Evolutionary conservation across 2,797 vertebrate genomes (phyloP).

Genomic region (Synanceia verrucosa): DNA sequence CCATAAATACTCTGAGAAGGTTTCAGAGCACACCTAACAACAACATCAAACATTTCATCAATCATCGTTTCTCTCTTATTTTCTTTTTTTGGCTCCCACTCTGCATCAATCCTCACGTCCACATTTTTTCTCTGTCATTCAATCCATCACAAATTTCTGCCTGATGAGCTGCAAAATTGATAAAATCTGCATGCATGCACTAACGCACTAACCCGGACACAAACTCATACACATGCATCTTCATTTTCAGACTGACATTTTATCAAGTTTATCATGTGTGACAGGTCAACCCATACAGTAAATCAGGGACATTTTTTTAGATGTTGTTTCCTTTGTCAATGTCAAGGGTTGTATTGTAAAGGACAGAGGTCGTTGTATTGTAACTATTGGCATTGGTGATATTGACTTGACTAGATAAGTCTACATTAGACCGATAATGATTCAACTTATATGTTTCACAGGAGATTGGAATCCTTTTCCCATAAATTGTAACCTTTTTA

Average conservation of each 20-base stretch:
- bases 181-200: constrained; percentile 13
- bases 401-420: too few species aligned
- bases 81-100: not conserved
- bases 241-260: constrained; percentile 10
- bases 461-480: not conserved
- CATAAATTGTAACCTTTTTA: not conserved
- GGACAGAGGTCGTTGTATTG: too few species aligned
- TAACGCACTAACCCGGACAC: not conserved
- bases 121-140: constrained; percentile 19
- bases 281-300: constrained; percentile 1
- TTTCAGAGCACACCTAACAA: too few species aligned
- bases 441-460: constrained; percentile 13
- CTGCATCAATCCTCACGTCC: not conserved
- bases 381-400: too few species aligned
- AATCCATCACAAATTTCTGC: constrained; percentile 58
- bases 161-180: constrained; percentile 67
- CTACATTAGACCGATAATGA: not conserved
- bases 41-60: too few species aligned
- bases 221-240: not conserved
- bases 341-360: too few species aligned
- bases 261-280: constrained; percentile 35
- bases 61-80: not conserved
- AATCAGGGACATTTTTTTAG: too few species aligned
- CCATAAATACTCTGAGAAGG: too few species aligned
- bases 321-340: too few species aligned